Evolutionary conservation across 1,140 invertebrate genomes (phyloP), one percentile per base, ranked within the genome.

Genomic region (Leptopilina clavipes): DNA sequence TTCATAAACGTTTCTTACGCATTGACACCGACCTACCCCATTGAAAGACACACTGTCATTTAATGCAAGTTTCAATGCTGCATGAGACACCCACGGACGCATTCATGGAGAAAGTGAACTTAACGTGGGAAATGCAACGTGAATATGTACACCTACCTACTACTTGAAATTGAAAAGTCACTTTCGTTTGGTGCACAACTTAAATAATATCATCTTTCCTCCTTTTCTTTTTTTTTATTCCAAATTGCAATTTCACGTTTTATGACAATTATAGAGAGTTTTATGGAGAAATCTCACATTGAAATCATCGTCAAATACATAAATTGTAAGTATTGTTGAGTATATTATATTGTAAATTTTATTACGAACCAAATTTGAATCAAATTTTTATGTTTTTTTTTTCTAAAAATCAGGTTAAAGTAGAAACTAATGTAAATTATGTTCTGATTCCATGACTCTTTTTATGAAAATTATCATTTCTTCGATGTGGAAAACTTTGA

Each of bases 51-150:
- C 17, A 18, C 6, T 54, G 17, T 18, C 52, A 54, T 54, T 54
- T 18, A 54, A 18, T 11, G 9, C 19, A 19, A 54, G n/a, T 18
- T 54, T 54, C 52, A 54, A 54, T 54, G 52, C 48, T 54, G 17
- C 52, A 54, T 54, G 17, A 54, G 52, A 54, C n/a, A 54, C 52
- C 52, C 52, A 54, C 52, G 17, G 52, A 54, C 52, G 59, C 19
- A 77, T 80, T 83, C 59, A 80, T 76, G 73, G 86, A 87, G 86
- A 87, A 87, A 87, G 86, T 86, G 79, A 31, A 77, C 83, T 72
- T 81, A 84, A 85, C 86, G 86, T 87, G 85, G 81, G 85, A 87
- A 87, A 82, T 78, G 83, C 84, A 85, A 80, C 78, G 78, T 82
- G 70, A 74, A 76, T 48, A 54, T 54, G 19, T 54, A 18, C 18